Base-by-base conservation (phyloP, 1,140 invertebrate species). In the Trichogramma pretiosum region DNA sequence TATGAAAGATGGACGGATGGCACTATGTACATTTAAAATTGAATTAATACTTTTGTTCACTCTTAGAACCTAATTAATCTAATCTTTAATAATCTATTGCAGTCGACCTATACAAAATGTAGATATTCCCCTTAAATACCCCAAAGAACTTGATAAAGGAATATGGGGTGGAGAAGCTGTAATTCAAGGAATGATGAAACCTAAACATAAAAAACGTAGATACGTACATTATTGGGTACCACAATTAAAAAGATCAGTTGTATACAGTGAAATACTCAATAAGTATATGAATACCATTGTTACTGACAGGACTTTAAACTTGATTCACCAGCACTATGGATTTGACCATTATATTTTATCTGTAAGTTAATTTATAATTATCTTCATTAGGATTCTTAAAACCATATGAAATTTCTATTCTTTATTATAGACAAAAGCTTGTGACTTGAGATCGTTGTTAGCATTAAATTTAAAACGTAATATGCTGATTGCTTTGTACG, bases 101-200 rank as follows among this genome's bases (percentile, higher is more conserved):
- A 82, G 80, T 19, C 53, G 65, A 40, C 79, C 78, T 14, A 70
- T 91, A 19, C 82, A 91, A 65, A 87, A 92, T 74, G 56, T 82
- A 46, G 80, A 85, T n/a, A 70, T 98, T 17, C 84, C 83, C 3
- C 56, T 94, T 1, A 75, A 78, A 46, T 85, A 81, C 63, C 87
- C 92, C 3, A 74, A 79, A 42, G 89, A 98, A 74, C 69, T 82
- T 45, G 70, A 98, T 64, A 41, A 84, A 39, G 93, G 93, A 18
- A 75, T 99, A 41, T 98, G 93, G 93, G 95, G 93, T 53, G 95
- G 95, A 7, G 95, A 98, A 75, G 89, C 82, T n/a, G 76, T 98
- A 1, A 73, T 99, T 19, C 83, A 90, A 75, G 94, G 94, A 26
- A 94, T 88, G 60, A 74, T 80, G 57, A 89, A 86, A 63, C 80